Evolutionary conservation across 2,888 invertebrate genomes (phyloP).

Genomic region (Hydrotaea diabolus): DNA sequence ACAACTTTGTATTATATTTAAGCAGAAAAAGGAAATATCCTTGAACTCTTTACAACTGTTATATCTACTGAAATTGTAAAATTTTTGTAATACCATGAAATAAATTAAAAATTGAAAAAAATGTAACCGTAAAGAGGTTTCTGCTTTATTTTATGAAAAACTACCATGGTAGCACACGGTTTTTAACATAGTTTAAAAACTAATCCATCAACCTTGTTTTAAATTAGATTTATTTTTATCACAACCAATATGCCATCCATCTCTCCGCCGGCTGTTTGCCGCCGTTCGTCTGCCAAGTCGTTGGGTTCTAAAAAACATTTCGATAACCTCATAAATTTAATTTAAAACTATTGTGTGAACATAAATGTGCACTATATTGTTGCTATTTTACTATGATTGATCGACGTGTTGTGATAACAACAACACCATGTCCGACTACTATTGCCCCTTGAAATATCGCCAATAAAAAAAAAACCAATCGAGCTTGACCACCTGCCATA

Average conservation of each 20-base stretch:
- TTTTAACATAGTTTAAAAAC: neutral
- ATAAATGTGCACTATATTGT: slow-evolving; percentile 24
- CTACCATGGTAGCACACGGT: too few species aligned
- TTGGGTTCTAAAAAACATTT: slow-evolving; percentile 40
- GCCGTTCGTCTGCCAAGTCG: neutral
- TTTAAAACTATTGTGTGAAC: slow-evolving; percentile 40
- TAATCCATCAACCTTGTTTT: neutral
- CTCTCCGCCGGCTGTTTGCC: neutral
- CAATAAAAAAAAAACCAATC: neutral
- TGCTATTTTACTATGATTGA: slow-evolving; percentile 50
- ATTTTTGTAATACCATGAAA: too few species aligned
- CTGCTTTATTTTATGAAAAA: too few species aligned
- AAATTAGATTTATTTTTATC: neutral
- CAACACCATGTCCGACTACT: neutral
- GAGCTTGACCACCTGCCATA: slow-evolving; percentile 45
- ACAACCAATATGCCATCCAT: neutral
- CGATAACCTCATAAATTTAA: slow-evolving; percentile 45
- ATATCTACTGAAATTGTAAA: too few species aligned
- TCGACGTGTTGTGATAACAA: slow-evolving; percentile 51
- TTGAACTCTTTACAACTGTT: too few species aligned
- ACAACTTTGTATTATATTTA: too few species aligned
- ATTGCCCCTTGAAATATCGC: neutral
- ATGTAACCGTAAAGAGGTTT: too few species aligned
- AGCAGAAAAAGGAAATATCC: too few species aligned
- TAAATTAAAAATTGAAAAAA: too few species aligned